Conservation (phyloP, 2,797 vertebrate species). For the Notamacropus eugenii region DNA sequence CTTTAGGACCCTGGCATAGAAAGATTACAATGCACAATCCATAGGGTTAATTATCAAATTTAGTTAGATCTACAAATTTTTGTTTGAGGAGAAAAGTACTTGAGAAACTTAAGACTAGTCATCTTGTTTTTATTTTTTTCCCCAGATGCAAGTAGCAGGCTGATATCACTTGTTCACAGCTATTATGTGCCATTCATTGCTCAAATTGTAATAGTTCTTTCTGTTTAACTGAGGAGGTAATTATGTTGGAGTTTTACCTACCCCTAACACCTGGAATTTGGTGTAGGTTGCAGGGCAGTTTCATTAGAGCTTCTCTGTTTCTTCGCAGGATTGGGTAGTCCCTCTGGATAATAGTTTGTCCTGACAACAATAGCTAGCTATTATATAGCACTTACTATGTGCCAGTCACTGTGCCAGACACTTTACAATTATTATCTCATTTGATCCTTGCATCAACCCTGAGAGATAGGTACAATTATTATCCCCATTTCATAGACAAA, state of each 20-base stretch:
- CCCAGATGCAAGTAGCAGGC: neutral
- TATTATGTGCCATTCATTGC: neutral
- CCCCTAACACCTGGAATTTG: neutral
- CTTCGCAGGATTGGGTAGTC: neutral
- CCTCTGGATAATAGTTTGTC: neutral
- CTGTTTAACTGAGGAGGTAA: neutral
- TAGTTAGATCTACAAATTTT: constrained; percentile 2
- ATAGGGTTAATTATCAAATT: constrained; percentile 43
- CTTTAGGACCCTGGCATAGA: neutral
- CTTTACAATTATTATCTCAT: neutral
- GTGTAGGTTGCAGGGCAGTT: neutral
- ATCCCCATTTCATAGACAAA: neutral
- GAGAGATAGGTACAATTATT: neutral
- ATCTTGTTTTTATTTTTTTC: neutral
- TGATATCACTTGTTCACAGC: neutral
- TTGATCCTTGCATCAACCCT: neutral
- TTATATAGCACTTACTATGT: neutral
- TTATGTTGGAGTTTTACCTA: neutral
- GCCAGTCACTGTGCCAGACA: neutral
- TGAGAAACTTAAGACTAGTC: neutral
- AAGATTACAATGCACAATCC: constrained; percentile 8
- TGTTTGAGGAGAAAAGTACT: neutral
- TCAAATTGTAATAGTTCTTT: neutral
- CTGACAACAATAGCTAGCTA: neutral
- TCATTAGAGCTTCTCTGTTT: neutral